Conservation (phyloP, 2,113 vertebrate species). For the Ginglymostoma cirratum region DNA sequence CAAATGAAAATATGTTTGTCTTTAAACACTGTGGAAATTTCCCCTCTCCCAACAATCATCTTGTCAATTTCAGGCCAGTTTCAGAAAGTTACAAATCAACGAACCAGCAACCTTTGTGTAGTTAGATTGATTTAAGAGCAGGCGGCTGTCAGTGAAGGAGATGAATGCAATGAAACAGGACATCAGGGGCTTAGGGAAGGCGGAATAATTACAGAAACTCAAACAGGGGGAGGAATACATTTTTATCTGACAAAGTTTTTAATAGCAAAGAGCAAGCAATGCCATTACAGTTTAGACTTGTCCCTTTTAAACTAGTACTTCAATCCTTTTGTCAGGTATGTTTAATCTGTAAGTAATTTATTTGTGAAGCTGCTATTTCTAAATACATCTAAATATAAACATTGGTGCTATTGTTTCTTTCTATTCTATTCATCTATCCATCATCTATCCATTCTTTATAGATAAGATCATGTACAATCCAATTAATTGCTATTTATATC, state of each 20-base stretch:
- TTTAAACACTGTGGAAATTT: slow-evolving; percentile 8
- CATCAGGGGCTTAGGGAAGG: slow-evolving; percentile 29
- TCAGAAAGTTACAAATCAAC: neutral
- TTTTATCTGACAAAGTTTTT: neutral
- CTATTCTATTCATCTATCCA: neutral
- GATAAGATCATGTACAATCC: neutral
- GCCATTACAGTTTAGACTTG: neutral
- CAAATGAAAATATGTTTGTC: slow-evolving; percentile 26
- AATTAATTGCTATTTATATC: neutral
- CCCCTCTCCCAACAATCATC: slow-evolving; percentile 18
- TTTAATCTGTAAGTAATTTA: slow-evolving; percentile 15
- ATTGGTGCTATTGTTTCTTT: neutral
- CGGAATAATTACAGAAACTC: slow-evolving; percentile 35
- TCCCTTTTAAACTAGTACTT: neutral
- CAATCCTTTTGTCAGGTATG: neutral
- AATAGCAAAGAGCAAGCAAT: neutral
- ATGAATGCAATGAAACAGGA: neutral
- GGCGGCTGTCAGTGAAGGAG: neutral
- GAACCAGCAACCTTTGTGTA: slow-evolving; percentile 25
- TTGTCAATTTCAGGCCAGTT: neutral
- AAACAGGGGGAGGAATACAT: slow-evolving; percentile 23
- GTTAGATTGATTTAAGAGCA: slow-evolving; percentile 32
- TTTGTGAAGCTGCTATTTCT: neutral
- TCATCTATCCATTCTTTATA: slow-evolving; percentile 2
- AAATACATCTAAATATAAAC: neutral